Conservation (phyloP, 2,113 vertebrate species). For the Pterophyllum scalare region DNA sequence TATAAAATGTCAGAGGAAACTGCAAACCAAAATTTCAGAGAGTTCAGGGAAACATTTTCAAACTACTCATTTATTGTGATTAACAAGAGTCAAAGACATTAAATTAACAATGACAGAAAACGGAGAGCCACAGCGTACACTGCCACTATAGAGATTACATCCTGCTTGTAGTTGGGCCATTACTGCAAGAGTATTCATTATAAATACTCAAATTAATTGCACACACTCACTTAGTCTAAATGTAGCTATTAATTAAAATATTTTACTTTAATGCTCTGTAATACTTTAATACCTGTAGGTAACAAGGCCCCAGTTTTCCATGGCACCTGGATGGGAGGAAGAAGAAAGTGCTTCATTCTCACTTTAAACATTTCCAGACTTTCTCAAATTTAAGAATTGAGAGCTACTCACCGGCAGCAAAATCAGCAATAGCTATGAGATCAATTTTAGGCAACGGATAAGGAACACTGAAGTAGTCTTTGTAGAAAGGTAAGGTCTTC, state of each 20-base stretch:
- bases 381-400: constrained; percentile 13
- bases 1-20: background rate
- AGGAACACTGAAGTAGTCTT: constrained; percentile 99
- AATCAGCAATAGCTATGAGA: constrained; percentile 99
- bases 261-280: background rate
- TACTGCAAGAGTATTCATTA: background rate
- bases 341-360: background rate
- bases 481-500: constrained; percentile 99
- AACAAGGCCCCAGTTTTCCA: constrained; percentile 99
- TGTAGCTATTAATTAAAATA: background rate
- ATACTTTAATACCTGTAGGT: constrained; percentile 95
- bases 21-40: background rate
- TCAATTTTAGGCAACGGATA: constrained; percentile 99
- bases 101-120: background rate
- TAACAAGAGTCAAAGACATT: background rate
- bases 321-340: constrained; percentile 87
- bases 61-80: background rate
- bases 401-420: constrained; percentile 92
- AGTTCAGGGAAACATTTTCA: background rate
- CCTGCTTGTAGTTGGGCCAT: background rate
- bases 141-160: background rate
- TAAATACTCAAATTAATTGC: background rate
- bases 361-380: constrained; percentile 12
- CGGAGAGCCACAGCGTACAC: background rate
- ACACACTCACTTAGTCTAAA: background rate